A percentile compares a stretch with the other conserved stretches of the same genome.
phyloP scores from a whole-genome alignment of 2,888 invertebrate species.

The Hemaris fuciformis region DNA sequence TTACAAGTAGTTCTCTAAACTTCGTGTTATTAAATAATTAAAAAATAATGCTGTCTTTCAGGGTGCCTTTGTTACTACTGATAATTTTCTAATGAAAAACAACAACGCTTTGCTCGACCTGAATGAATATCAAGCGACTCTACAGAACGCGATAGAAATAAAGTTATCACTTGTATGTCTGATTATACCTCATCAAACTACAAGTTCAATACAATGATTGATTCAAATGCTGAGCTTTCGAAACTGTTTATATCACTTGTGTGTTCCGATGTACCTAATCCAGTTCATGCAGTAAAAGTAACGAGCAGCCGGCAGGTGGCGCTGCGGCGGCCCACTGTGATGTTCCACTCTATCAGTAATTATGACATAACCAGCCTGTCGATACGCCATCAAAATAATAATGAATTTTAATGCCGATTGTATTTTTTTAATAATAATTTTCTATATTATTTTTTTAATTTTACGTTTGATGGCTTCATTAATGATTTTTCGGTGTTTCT shows the following conservation, averaged over 20 bases:
- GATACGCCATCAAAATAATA: conserved; percentile 13
- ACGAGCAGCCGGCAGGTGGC: conserved; percentile 53
- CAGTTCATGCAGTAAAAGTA: conserved; percentile 42
- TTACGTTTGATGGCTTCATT: not conserved
- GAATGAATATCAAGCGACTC: too few relatives aligned
- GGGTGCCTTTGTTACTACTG: too few relatives aligned
- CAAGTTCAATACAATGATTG: too few relatives aligned
- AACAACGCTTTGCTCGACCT: too few relatives aligned
- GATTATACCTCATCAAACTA: too few relatives aligned
- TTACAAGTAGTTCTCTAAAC: too few relatives aligned
- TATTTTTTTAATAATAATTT: conserved; percentile 2
- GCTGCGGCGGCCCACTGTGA: conserved; percentile 25
- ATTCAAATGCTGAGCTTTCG: too few relatives aligned
- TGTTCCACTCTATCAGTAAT: conserved; percentile 12
- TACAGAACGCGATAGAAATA: too few relatives aligned
- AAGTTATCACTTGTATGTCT: too few relatives aligned
- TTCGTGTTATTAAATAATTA: too few relatives aligned
- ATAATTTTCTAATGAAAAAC: too few relatives aligned
- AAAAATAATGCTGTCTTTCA: too few relatives aligned
- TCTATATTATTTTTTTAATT: not conserved
- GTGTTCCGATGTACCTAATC: conserved; percentile 29
- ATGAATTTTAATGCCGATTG: conserved; percentile 14
- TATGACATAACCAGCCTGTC: conserved; percentile 16
- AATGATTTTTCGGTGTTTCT: conserved; percentile 3
- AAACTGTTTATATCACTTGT: conserved; percentile 13